These are phyloP conservation scores for Morelia viridis DNA, from an alignment of 2,797 vertebrate species.

Conservation along the genomic window DNA sequence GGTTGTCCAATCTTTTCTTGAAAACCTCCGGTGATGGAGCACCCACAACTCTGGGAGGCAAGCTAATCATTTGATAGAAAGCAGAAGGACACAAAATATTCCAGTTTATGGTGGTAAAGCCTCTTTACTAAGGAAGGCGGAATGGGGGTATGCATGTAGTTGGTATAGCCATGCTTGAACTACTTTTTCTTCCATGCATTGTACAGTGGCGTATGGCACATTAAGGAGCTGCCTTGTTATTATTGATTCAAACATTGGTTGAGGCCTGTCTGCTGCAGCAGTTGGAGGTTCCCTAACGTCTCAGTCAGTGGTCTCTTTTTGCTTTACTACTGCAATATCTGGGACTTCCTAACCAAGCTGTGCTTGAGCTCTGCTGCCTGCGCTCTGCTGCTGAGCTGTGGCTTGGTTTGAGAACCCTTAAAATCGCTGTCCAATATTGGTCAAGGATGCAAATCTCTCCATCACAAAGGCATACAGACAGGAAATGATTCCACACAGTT, in stretches of 20 bases:
- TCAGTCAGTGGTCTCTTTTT: neutral
- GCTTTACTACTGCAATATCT: neutral
- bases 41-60: too few species aligned
- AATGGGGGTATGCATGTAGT: neutral
- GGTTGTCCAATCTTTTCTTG: too few species aligned
- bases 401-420: neutral
- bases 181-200: neutral
- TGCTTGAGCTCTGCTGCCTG: neutral
- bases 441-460: neutral
- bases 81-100: neutral
- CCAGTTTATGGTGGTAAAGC: neutral
- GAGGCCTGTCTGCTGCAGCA: neutral
- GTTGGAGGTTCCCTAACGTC: neutral
- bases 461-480: neutral
- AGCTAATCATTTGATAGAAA: rapidly evolving
- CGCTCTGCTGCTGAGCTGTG: neutral
- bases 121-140: neutral
- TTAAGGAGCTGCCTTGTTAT: neutral
- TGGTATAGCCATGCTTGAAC: neutral
- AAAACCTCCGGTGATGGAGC: too few species aligned
- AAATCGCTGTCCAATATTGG: neutral
- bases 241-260: neutral
- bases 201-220: neutral
- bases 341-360: neutral
- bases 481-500: neutral